Evolutionary conservation across 1,140 invertebrate species (phyloP), one percentile per base, ranked within the genome.

Genomic region (Chrysomallon squamiferum): DNA sequence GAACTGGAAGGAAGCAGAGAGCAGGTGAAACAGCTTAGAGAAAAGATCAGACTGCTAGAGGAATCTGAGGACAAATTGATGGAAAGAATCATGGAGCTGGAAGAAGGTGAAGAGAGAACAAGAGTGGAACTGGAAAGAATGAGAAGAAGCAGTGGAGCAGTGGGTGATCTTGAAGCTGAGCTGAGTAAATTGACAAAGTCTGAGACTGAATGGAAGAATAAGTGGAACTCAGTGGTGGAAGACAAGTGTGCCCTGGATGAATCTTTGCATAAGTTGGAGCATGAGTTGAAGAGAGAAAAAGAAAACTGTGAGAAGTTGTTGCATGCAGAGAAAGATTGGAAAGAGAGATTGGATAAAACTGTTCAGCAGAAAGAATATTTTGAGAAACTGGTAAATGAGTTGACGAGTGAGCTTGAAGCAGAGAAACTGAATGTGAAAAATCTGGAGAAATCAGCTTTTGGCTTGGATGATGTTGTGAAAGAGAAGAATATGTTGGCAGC

Each of bases 71-170:
- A 77, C 45, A 72, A 69, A 41, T 62, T 83, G 45, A 83, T 83
- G 81, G 81, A 83, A 32, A 69, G 73, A 50, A 71, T 81, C 13
- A 73, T 81, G 72, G 80, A 82, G 67, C 63, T 82, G 38, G 77
- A 81, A 62, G 77, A 81, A 59, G 68, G 60, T 41, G 79, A 81
- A 63, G 75, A 78, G 54, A 60, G 50, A 22, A 49, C 75, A 38
- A 75, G 65, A 62, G 56, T 61, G 11, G 71, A 79, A 52, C 20
- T 77, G 29, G 47, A 47, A 11, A 74, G 62, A 68, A 20, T 41
- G 33, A 41, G 35, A 18, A 43, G 11, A 20, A 65, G 61, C 25
- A 29, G 62, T 41, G 59, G 50, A 0, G 18, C 38, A n/a, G 41
- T 65, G 43, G 60, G 65, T 38, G 54, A 64, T 60, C n/a, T 62